These are phyloP conservation scores for Indri indri DNA, from an alignment of 2,113 vertebrate genomes.

Conservation along the genomic window DNA sequence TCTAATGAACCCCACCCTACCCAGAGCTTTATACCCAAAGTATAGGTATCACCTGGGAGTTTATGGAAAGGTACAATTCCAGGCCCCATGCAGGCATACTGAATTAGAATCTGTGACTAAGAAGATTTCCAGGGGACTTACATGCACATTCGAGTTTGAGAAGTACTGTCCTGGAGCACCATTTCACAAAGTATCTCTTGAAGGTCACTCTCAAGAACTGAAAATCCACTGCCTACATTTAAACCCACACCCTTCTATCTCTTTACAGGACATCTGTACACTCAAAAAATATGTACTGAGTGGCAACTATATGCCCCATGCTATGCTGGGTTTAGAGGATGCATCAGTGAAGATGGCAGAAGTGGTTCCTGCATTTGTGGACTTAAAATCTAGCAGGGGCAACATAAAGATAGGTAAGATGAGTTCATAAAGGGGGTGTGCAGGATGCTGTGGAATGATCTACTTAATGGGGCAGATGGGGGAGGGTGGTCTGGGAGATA, in stretches of 20 bases:
- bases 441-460: background rate
- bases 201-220: background rate
- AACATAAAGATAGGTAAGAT: background rate
- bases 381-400: background rate
- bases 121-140: background rate
- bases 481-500: background rate
- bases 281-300: background rate
- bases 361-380: background rate
- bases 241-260: background rate
- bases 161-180: background rate
- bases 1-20: background rate
- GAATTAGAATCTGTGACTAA: background rate
- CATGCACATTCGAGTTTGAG: background rate
- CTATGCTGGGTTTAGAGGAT: background rate
- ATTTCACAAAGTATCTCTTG: background rate
- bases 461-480: background rate
- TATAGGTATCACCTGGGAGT: background rate
- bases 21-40: background rate
- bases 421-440: background rate
- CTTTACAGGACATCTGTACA: background rate
- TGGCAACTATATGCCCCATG: background rate
- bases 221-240: background rate
- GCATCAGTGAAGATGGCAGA: background rate
- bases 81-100: background rate
- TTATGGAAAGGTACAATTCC: background rate